These are phyloP conservation scores for Anolis carolinensis DNA, from an alignment of 2,113 vertebrate genomes.

Conservation along the genomic window DNA sequence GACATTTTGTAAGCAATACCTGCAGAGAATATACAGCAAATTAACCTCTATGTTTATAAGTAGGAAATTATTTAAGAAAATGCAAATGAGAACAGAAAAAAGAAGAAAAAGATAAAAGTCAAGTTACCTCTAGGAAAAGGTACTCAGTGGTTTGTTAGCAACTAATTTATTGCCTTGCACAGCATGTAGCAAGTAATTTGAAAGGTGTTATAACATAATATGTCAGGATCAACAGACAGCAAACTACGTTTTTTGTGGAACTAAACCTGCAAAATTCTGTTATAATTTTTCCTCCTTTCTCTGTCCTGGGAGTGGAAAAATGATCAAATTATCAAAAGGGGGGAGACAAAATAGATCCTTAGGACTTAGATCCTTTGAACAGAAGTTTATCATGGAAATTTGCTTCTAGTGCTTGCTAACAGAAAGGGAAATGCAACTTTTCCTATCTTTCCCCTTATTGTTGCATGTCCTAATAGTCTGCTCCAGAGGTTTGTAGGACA, in stretches of 20 bases:
- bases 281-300: conserved; percentile 4
- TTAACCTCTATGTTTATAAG: neutral
- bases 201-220: conserved; percentile 11
- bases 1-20: conserved; percentile 18
- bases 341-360: neutral
- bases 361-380: neutral
- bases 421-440: too few relatives aligned
- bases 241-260: conserved; percentile 1
- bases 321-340: neutral
- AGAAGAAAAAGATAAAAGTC: neutral
- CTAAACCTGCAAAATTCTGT: conserved; percentile 8
- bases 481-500: too few relatives aligned
- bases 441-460: too few relatives aligned
- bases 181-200: neutral
- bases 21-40: conserved; percentile 15
- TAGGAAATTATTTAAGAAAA: conserved; percentile 3
- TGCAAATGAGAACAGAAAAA: conserved; percentile 4
- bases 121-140: neutral
- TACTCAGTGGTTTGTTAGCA: conserved; percentile 2
- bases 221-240: neutral
- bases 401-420: too few relatives aligned
- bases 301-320: neutral
- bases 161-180: conserved; percentile 5
- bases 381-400: too few relatives aligned
- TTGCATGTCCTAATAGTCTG: too few relatives aligned